Evolutionary conservation across 2,888 invertebrate genomes (phyloP).

Genomic region (Brachynemurus nebulosus): DNA sequence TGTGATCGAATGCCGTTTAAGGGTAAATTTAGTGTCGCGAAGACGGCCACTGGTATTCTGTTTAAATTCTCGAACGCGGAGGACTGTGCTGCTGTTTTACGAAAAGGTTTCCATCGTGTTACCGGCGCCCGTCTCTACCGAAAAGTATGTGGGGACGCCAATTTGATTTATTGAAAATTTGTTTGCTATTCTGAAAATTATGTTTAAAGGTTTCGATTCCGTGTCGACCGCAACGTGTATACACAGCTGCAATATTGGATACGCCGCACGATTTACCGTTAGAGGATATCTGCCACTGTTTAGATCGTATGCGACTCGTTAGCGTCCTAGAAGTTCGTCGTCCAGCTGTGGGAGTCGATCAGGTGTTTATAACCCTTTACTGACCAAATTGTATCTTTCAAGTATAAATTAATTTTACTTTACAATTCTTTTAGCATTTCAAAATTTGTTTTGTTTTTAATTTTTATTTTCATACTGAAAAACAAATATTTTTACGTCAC

Average conservation of each 20-base stretch:
- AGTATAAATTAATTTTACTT: background rate
- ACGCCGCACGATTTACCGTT: slow-evolving; percentile 74
- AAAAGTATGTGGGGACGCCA: slow-evolving; percentile 63
- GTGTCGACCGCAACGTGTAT: slow-evolving; percentile 77
- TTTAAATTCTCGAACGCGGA: slow-evolving; percentile 80
- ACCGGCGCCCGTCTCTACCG: slow-evolving; percentile 75
- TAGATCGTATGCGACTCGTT: slow-evolving; percentile 24
- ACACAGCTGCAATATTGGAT: slow-evolving; percentile 68
- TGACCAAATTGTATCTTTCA: background rate
- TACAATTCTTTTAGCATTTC: background rate
- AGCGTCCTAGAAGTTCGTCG: slow-evolving; percentile 26
- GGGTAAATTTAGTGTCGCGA: slow-evolving; percentile 73
- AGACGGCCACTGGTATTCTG: slow-evolving; percentile 76
- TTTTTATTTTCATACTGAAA: too few relatives aligned
- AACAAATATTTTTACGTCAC: too few relatives aligned
- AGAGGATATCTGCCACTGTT: slow-evolving; percentile 69
- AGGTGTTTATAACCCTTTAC: background rate
- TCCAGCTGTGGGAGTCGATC: slow-evolving; percentile 14
- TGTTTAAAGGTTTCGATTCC: slow-evolving; percentile 56
- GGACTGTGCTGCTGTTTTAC: slow-evolving; percentile 73
- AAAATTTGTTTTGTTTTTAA: background rate
- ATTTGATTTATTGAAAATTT: too few relatives aligned
- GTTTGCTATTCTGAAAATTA: slow-evolving; percentile 1
- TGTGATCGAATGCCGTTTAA: slow-evolving; percentile 83
- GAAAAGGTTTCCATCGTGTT: slow-evolving; percentile 71